Evolutionary conservation across 2,888 invertebrate genomes (phyloP).

Genomic region (Acrobasis repandana): DNA sequence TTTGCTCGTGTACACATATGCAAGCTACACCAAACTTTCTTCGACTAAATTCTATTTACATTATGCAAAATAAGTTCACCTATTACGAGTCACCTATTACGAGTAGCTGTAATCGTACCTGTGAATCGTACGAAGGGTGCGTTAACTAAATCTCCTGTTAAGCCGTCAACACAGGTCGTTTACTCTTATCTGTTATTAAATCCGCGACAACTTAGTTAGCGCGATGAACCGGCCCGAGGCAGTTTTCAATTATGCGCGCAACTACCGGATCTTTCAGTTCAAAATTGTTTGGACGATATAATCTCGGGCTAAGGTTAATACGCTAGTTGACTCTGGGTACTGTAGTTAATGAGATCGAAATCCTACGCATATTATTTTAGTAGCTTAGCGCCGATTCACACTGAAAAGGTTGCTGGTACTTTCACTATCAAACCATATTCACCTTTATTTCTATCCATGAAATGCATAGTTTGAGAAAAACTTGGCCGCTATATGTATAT

Average conservation of each 20-base stretch:
- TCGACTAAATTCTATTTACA: background rate
- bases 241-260: slow-evolving; percentile 62
- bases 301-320: slow-evolving; percentile 46
- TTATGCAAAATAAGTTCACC: background rate
- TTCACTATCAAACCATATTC: too few species aligned
- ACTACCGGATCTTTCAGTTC: slow-evolving; percentile 19
- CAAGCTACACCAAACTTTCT: too few species aligned
- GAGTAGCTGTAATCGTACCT: background rate
- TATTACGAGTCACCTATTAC: background rate
- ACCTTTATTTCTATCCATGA: too few species aligned
- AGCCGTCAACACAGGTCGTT: slow-evolving; percentile 41
- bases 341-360: background rate
- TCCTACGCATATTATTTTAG: too few species aligned
- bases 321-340: slow-evolving; percentile 7
- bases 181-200: slow-evolving; percentile 62
- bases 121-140: slow-evolving; percentile 15
- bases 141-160: slow-evolving; percentile 32
- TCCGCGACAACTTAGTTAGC: slow-evolving; percentile 38
- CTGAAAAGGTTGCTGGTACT: too few species aligned
- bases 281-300: slow-evolving; percentile 35
- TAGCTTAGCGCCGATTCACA: too few species aligned
- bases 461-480: too few species aligned
- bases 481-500: too few species aligned
- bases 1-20: too few species aligned
- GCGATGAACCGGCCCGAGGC: slow-evolving; percentile 39